Base-by-base conservation (phyloP, 2,797 vertebrate genomes). In the Anniella stebbinsi region DNA sequence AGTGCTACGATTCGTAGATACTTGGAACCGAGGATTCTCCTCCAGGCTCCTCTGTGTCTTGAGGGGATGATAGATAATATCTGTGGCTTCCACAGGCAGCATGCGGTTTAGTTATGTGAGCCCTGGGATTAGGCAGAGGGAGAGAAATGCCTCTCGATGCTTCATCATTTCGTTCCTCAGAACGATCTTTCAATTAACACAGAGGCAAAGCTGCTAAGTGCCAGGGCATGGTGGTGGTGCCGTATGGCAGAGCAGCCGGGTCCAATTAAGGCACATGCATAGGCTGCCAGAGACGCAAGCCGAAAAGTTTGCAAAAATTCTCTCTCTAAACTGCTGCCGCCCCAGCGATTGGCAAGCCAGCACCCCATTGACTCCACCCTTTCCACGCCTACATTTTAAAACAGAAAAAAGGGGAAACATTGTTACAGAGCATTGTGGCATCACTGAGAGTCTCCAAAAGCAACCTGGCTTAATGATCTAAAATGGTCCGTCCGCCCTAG, bases 11-110 rank as follows among this genome's bases (percentile, higher is more conserved):
- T 51, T 21, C 36, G 4, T n/a, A 25, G 57, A 11, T 13, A 15
- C 83, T 72, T 45, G 80, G 48, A 78, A 17, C 36, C 5, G 11
- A 57, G 10, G 38, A 45, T 28, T n/a, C 36, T 85, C 38, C 48
- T n/a, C 8, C 21, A 23, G 21, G 0, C 69, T 57, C 21, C 57
- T 72, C 33, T 69, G 15, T n/a, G 0, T 28, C 66, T 0, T 0
- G 5, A 1, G 11, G 3, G 17, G 70, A 69, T 25, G 21, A 36
- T 60, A n/a, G 54, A 66, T 84, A 75, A 66, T 28, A 77, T 36
- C 23, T 33, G 8, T 12, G 0, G 0, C 51, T 90, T 41, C 66
- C 88, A 7, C 73, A 57, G 45, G 36, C 21, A 8, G 0, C 33
- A 23, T 6, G 15, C 77, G 88, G 3, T 45, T 89, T 57, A 48